Conservation (phyloP, 2,797 vertebrate genomes). For the Neopelma chrysocephalum region DNA sequence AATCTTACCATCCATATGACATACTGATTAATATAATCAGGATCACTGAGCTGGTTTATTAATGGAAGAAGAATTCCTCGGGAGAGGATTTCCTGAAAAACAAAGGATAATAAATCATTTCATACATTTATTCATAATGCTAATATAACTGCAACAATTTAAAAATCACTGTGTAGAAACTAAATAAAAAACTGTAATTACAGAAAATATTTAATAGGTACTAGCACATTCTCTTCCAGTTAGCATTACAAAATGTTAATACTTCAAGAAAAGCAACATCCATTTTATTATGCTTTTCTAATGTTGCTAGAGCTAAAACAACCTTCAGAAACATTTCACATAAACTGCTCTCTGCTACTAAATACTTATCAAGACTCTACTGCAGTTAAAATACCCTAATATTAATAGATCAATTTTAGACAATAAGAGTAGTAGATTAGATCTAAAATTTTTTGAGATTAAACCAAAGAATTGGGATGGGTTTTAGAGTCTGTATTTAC, state of each 20-base stretch:
- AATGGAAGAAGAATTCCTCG: slow-evolving; percentile 96
- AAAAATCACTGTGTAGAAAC: neutral
- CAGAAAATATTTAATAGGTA: neutral
- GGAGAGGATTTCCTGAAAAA: slow-evolving; percentile 92
- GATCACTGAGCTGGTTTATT: slow-evolving; percentile 98
- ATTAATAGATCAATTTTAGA: neutral
- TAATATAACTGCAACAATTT: neutral
- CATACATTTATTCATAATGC: neutral
- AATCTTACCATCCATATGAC: slow-evolving; percentile 98
- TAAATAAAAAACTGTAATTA: neutral
- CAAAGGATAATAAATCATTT: neutral
- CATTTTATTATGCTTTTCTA: neutral
- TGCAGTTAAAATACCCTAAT: neutral
- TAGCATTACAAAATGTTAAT: neutral
- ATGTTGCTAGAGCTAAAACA: neutral
- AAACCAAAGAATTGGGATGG: neutral
- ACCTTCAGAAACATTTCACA: neutral
- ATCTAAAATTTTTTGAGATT: neutral
- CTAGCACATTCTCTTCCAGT: neutral
- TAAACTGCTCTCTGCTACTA: neutral
- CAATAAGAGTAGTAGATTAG: neutral
- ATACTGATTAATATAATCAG: slow-evolving; percentile 99
- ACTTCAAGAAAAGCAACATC: neutral
- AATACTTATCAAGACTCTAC: neutral
- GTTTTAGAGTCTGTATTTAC: slow-evolving; percentile 75